A percentile compares a stretch with the other conserved stretches of the same genome.
phyloP scores from a whole-genome alignment of 2,797 vertebrate genomes.

The Podarcis siculus region DNA sequence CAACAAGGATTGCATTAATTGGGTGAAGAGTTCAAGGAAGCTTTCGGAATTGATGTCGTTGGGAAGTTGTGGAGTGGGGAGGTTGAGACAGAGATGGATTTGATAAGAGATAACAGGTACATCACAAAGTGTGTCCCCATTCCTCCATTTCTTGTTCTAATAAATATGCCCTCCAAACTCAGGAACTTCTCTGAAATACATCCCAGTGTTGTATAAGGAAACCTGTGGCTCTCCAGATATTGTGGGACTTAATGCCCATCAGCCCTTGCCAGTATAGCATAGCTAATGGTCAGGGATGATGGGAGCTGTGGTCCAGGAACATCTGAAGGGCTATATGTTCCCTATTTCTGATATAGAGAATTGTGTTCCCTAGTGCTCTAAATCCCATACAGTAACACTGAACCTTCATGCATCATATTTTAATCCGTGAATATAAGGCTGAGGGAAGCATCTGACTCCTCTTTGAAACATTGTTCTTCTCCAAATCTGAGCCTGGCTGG shows the following conservation, averaged over 20 bases:
- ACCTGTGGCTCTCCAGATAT: not conserved
- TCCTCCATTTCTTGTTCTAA: not conserved
- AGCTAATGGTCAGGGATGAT: not conserved
- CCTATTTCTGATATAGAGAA: not conserved
- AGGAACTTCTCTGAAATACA: not conserved
- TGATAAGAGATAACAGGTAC: not conserved
- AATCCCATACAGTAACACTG: not conserved
- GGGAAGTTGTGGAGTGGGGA: not conserved
- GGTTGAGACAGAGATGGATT: not conserved
- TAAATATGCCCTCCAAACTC: not conserved
- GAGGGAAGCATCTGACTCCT: not conserved
- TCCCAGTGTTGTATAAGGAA: not conserved
- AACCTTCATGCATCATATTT: not conserved
- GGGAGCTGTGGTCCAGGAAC: not conserved
- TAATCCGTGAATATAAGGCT: not conserved
- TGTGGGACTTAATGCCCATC: not conserved
- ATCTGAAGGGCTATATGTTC: not conserved
- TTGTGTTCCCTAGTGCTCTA: not conserved
- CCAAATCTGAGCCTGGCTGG: not conserved
- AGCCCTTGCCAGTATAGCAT: not conserved
- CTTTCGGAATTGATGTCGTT: not conserved
- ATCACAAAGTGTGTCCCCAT: not conserved
- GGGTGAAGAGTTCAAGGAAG: not conserved
- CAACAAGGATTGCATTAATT: not conserved
- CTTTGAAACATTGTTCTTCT: not conserved